Evolutionary conservation across 2,888 invertebrate genomes (phyloP), one percentile per base, ranked within the genome.

Genomic region (Pterostichus niger): DNA sequence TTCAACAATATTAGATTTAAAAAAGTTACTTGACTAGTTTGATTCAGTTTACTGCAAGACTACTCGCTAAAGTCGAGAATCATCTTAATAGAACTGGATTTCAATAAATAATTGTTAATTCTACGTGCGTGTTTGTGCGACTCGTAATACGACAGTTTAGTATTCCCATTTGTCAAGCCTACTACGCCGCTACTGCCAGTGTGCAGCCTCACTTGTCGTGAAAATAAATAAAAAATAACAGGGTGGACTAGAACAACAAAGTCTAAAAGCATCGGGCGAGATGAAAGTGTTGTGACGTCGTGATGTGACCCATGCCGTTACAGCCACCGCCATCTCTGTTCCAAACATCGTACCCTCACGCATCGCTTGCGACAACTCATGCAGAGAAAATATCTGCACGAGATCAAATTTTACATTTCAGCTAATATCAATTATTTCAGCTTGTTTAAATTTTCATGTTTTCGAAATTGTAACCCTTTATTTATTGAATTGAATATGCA

Each of bases 201-300:
- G 31, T 52, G 56, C 76, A 33, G 33, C 73, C 73, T 64, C 24
- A 15, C 46, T 68, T 46, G 31, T 64, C 61, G 56, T 54, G 77
- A 64, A 79, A 79, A 64, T 61, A 79, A 79, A 61, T 79, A 79
- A 64, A 79, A 79, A 61, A 79, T 79, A 79, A 79, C 79, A 79
- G 9, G 49, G 46, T 49, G 24, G 64, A 33, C 79, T 79, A 79
- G 61, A 61, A 79, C 61, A 79, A 79, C 79, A 79, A 61, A 79
- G 61, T 79, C 79, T 79, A 79, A 79, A 79, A 79, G 79, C 79
- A 64, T 64, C 31, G 46, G 13, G 33, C 33, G 61, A 44, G 61
- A 44, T 44, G 79, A 78, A 13, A 64, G 49, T 15, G 49, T 49
- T 24, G 73, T 46, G 73, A 46, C 59, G 59, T 33, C 59, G 59